phyloP scores from a whole-genome alignment of 2,797 vertebrate species.

The Muscicapa striata region DNA sequence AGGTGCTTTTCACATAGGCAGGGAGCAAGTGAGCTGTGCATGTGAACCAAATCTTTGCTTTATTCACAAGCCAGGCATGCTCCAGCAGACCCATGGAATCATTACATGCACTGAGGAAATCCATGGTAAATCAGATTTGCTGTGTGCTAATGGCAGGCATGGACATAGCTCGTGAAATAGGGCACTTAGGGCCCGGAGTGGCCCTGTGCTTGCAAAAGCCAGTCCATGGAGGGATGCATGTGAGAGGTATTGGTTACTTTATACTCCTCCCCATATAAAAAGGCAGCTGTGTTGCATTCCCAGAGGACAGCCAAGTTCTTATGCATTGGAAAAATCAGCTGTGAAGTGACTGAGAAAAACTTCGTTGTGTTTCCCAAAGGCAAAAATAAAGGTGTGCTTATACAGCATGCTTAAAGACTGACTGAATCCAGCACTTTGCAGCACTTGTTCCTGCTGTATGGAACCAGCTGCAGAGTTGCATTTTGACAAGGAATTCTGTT shows the following conservation, averaged over 20 bases:
- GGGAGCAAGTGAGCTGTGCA: neutral
- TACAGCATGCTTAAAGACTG: neutral
- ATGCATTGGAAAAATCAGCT: constrained; percentile 12
- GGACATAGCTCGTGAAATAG: neutral
- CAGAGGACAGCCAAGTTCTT: neutral
- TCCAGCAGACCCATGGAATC: neutral
- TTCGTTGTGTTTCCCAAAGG: neutral
- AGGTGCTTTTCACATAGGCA: neutral
- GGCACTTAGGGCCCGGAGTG: neutral
- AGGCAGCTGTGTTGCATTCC: neutral
- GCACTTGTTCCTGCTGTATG: neutral
- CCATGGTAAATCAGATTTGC: neutral
- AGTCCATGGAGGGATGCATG: neutral
- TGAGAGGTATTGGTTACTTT: neutral
- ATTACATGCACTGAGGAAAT: neutral
- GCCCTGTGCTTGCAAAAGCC: neutral
- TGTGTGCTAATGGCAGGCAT: neutral
- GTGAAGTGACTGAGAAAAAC: constrained; percentile 3
- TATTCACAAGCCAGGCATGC: neutral
- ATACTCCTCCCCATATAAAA: neutral
- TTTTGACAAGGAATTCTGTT: neutral
- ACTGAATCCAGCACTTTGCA: neutral
- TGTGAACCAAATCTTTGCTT: neutral
- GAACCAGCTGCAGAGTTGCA: neutral
- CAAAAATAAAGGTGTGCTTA: neutral